phyloP scores from a whole-genome alignment of 2,113 vertebrate genomes.

The Oriolus oriolus region DNA sequence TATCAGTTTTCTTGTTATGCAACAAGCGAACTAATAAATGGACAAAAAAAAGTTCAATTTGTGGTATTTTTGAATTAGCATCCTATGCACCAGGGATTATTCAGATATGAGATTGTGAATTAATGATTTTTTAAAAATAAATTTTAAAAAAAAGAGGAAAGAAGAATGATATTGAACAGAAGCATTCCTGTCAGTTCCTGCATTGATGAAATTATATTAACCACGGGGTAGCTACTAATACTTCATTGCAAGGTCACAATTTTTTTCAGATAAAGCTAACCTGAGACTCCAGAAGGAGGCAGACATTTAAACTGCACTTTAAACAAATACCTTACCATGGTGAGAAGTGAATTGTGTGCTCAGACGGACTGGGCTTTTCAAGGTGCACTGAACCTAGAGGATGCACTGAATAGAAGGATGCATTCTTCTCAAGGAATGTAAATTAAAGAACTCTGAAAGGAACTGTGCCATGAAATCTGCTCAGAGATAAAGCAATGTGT shows the following conservation, averaged over 20 bases:
- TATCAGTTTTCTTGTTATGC: constrained; percentile 28
- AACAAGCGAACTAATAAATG: constrained; percentile 50
- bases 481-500: background rate
- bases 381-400: background rate
- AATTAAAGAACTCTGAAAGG: background rate
- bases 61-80: constrained; percentile 12
- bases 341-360: background rate
- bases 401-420: background rate
- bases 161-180: background rate
- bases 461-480: background rate
- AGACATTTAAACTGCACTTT: background rate
- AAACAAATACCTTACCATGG: background rate
- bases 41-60: constrained; percentile 1
- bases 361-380: background rate
- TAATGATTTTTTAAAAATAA: background rate
- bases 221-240: background rate
- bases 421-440: background rate
- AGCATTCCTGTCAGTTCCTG: background rate
- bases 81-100: background rate
- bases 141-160: background rate
- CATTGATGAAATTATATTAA: background rate
- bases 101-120: constrained; percentile 5
- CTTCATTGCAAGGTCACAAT: background rate
- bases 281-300: background rate
- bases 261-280: background rate